Conservation (phyloP, 2,113 vertebrate genomes). For the Micronycteris hirsuta region DNA sequence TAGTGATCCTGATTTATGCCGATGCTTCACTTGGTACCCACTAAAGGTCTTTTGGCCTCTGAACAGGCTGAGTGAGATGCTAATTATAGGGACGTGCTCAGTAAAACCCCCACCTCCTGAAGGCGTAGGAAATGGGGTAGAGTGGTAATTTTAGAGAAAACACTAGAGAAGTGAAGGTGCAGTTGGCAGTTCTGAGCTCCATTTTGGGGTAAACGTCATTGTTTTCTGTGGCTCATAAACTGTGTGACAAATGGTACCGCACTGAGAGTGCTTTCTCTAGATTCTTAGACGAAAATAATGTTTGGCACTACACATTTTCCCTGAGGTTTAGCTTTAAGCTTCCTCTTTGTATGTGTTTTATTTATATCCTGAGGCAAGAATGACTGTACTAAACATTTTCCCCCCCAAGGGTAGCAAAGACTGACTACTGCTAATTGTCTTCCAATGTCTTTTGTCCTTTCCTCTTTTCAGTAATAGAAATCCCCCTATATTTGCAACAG, state of each 20-base stretch:
- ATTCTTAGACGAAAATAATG: not conserved
- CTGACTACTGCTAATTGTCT: not conserved
- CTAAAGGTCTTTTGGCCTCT: not conserved
- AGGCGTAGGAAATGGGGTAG: too few species aligned
- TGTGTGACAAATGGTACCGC: not conserved
- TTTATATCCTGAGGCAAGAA: not conserved
- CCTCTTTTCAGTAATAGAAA: not conserved
- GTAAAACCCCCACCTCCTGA: not conserved
- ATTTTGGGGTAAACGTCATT: not conserved
- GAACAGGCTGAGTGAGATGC: not conserved
- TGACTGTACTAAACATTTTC: not conserved
- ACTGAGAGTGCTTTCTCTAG: not conserved
- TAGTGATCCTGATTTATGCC: not conserved
- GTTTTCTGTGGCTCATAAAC: not conserved
- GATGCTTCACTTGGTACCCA: not conserved
- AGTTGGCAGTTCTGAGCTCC: not conserved
- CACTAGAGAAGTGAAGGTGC: not conserved
- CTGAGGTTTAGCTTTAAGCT: not conserved
- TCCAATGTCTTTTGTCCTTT: not conserved
- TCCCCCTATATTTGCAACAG: not conserved
- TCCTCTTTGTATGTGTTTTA: not conserved
- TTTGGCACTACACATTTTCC: not conserved
- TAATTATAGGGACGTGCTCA: not conserved
- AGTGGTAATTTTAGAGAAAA: not conserved
- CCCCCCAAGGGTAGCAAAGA: not conserved